These are phyloP conservation scores for Macrotis lagotis DNA, from an alignment of 2,113 vertebrate species.

Conservation along the genomic window DNA sequence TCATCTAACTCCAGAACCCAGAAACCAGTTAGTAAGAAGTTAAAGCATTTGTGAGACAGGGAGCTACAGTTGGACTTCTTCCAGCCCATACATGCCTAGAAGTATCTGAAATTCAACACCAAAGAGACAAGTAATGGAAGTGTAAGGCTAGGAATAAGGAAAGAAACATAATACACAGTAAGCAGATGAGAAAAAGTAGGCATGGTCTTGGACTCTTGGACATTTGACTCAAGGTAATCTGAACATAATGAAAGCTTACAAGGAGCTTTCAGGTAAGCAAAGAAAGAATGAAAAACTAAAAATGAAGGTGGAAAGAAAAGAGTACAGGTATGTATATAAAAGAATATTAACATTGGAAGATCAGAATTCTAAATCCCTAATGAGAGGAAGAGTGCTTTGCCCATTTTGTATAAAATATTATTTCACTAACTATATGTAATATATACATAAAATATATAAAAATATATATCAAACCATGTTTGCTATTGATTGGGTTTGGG, in stretches of 20 bases:
- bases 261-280: background rate
- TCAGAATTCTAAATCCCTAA: background rate
- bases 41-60: background rate
- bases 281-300: background rate
- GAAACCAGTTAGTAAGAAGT: background rate
- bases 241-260: background rate
- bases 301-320: background rate
- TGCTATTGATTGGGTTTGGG: background rate
- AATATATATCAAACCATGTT: background rate
- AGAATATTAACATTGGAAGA: background rate
- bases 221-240: background rate
- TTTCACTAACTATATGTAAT: background rate
- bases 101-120: background rate
- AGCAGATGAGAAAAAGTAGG: background rate
- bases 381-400: background rate
- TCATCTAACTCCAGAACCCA: background rate
- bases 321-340: background rate
- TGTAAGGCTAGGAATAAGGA: background rate
- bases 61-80: background rate
- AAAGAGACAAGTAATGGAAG: background rate
- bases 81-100: background rate
- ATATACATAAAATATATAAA: background rate
- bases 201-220: background rate
- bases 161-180: background rate
- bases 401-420: background rate